Evolutionary conservation across 1,140 invertebrate genomes (phyloP).

Genomic region (Macrosteles quadrilineatus): DNA sequence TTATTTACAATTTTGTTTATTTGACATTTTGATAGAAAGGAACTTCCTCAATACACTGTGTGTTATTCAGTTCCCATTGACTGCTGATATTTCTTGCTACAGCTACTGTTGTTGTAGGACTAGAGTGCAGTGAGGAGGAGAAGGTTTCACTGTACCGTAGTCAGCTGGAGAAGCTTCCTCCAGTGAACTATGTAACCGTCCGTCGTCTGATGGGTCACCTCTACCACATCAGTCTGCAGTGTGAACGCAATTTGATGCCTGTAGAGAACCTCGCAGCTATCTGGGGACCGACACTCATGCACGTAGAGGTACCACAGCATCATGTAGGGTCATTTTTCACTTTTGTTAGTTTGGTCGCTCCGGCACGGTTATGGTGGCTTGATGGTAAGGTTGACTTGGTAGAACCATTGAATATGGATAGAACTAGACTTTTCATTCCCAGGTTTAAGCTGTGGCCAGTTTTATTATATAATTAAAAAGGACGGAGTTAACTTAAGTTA

Average conservation of each 20-base stretch:
- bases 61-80: too few species aligned
- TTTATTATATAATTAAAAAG: too few species aligned
- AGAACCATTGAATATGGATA: too few species aligned
- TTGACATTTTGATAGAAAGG: too few species aligned
- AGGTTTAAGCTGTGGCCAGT: too few species aligned
- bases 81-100: too few species aligned
- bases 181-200: conserved; percentile 70
- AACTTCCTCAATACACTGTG: too few species aligned
- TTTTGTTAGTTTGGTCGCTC: neutral
- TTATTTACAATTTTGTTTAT: too few species aligned
- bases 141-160: conserved; percentile 53
- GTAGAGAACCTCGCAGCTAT: conserved; percentile 78
- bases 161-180: conserved; percentile 63
- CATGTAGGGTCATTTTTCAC: neutral
- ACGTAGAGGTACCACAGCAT: conserved; percentile 55
- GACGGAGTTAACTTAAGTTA: too few species aligned
- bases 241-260: conserved; percentile 74
- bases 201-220: conserved; percentile 77
- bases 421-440: too few species aligned
- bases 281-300: conserved; percentile 82
- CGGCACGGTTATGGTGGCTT: neutral
- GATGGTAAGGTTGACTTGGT: too few species aligned
- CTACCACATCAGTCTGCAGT: conserved; percentile 72
- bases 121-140: conserved; percentile 40
- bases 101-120: conserved; percentile 32